These are phyloP conservation scores for Tetropium fuscum DNA, from an alignment of 2,888 invertebrate species.

Conservation along the genomic window DNA sequence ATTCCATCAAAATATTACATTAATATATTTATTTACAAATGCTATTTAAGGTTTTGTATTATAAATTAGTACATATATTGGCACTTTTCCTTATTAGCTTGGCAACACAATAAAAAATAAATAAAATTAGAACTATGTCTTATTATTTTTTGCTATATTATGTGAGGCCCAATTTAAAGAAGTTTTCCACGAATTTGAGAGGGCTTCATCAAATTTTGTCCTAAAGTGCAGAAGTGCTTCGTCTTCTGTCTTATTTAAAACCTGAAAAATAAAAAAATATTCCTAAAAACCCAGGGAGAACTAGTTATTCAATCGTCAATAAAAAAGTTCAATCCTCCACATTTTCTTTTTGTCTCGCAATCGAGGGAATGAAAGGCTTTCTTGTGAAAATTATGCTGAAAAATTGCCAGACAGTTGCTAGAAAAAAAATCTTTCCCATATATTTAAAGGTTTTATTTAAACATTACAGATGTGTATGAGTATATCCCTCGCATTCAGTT, in stretches of 20 bases:
- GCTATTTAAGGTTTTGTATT: slow-evolving; percentile 28
- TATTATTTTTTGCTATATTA: slow-evolving; percentile 91
- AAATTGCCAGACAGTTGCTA: no score
- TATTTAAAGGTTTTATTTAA: no score
- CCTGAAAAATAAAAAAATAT: slow-evolving; percentile 74
- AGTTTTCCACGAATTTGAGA: slow-evolving; percentile 93
- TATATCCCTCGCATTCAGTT: no score
- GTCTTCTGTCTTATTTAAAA: slow-evolving; percentile 85
- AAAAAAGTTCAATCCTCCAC: no score
- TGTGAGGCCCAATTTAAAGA: slow-evolving; percentile 93
- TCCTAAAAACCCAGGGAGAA: no score
- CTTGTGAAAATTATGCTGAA: no score
- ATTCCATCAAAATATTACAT: slow-evolving; percentile 7
- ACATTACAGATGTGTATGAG: no score
- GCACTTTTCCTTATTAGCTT: slow-evolving; percentile 50
- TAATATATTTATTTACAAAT: slow-evolving; percentile 39
- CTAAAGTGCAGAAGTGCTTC: slow-evolving; percentile 90
- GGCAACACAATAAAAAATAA: slow-evolving; percentile 44
- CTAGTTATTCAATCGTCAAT: no score
- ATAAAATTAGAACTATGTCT: slow-evolving; percentile 58
- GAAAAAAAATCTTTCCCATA: no score
- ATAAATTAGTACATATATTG: slow-evolving; percentile 45
- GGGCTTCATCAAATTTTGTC: slow-evolving; percentile 90
- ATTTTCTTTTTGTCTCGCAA: no score
- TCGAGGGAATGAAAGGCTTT: no score